Evolutionary conservation across 2,113 vertebrate species (phyloP), one percentile per base, ranked within the genome.

Genomic region (Lycaon pictus): DNA sequence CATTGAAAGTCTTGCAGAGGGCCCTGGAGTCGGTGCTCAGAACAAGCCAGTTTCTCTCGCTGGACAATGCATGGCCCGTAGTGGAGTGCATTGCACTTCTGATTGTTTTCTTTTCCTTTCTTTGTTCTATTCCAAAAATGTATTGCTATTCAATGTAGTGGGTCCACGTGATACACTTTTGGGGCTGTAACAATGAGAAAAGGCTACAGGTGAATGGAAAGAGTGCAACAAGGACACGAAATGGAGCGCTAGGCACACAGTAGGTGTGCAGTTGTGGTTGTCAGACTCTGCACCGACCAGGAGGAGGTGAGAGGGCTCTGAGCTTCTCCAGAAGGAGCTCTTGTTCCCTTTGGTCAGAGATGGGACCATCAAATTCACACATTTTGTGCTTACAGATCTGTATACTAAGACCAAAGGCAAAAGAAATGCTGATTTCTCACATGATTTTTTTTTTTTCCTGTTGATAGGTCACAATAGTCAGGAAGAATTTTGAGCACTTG

Each of bases 1-100:
- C 35, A 35, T 55, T 13, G 43, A 63, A 32, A 35, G 22, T 9
- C 11, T 13, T 8, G 1, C 0, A 11, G 1, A 4, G 8, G 37
- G n/a, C 4, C 48, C 60, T 37, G 79, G 19, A 3, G 35, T 13
- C 60, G 58, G 58, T 7, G 29, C 32, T 58, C 7, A 4, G 22
- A 29, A 37, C 27, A 27, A 1, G 1, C 32, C n/a, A 2, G 2
- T 17, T 53, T 22, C 27, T 19, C 7, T 1, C 2, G 8, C 5
- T 8, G 43, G 20, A 11, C 62, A 72, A 71, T 25, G 43, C 29
- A 43, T 43, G 43, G 22, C 48, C 37, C 22, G 8, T n/a, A 0
- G 48, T 7, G 2, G 1, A 53, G 25, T 20, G 6, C 15, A 11
- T 1, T 17, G 65, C 15, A 2, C 35, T 35, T 27, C 63, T 65